Conservation (phyloP, 2,888 invertebrate species). For the Dasysyrphus tricinctus region DNA sequence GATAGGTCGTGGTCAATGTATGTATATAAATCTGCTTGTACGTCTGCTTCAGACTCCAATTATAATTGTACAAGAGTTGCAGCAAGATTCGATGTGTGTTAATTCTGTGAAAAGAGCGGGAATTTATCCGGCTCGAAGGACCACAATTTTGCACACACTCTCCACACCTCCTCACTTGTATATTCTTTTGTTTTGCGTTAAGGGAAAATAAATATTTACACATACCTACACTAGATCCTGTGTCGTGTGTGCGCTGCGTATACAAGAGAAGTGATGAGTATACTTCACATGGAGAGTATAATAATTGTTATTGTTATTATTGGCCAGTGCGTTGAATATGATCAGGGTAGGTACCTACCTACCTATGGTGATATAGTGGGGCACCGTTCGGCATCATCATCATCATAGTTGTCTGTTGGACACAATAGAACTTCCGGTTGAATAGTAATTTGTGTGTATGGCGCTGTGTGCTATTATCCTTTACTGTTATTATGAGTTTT, state of each 20-base stretch:
- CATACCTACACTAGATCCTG: conserved; percentile 15
- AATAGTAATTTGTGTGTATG: conserved; percentile 66
- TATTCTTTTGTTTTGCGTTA: conserved; percentile 56
- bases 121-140: conserved; percentile 50
- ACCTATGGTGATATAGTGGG: conserved; percentile 38
- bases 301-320: conserved; percentile 54
- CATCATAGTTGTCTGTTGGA: conserved; percentile 42
- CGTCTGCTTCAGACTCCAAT: conserved; percentile 40
- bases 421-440: conserved; percentile 74
- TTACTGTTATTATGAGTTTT: conserved; percentile 61
- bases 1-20: conserved; percentile 50
- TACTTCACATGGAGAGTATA: conserved; percentile 21
- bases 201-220: conserved; percentile 66
- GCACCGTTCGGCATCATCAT: conserved; percentile 10
- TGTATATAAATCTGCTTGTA: neutral
- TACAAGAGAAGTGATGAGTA: neutral
- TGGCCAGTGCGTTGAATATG: conserved; percentile 36
- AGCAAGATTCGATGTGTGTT: conserved; percentile 39
- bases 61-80: conserved; percentile 28
- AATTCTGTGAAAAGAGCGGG: conserved; percentile 17
- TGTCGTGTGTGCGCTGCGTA: conserved; percentile 20
- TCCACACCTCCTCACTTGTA: conserved; percentile 20
- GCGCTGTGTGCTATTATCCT: conserved; percentile 63
- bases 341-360: neutral
- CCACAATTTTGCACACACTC: conserved; percentile 3